A percentile compares a stretch with the other conserved stretches of the same genome.
Conservation (phyloP, 2,888 invertebrate genomes). For the Phalera bucephala region DNA sequence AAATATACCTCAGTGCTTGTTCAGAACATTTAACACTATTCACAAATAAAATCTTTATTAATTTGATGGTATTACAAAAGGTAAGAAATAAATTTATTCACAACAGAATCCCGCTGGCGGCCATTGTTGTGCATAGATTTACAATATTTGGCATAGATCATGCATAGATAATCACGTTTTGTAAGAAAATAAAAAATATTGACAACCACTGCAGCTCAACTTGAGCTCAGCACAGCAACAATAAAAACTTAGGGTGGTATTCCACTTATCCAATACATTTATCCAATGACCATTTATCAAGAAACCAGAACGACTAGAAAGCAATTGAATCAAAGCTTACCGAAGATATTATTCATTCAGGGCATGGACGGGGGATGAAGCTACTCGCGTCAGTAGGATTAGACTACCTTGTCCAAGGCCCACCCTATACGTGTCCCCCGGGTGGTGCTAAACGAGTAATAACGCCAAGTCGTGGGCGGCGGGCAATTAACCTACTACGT, state of each 20-base stretch:
- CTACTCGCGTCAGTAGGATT: slow-evolving; percentile 7
- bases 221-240: too few relatives aligned
- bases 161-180: too few relatives aligned
- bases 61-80: not conserved
- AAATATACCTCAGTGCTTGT: not conserved
- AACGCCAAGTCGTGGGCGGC: slow-evolving; percentile 10
- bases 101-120: slow-evolving; percentile 27
- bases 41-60: not conserved
- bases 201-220: too few relatives aligned
- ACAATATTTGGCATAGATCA: too few relatives aligned
- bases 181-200: too few relatives aligned
- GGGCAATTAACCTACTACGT: slow-evolving; percentile 4
- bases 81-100: slow-evolving; percentile 11
- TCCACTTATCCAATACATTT: too few relatives aligned
- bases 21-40: not conserved
- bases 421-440: slow-evolving; percentile 4
- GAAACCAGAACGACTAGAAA: too few relatives aligned
- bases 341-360: too few relatives aligned
- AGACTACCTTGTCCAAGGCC: slow-evolving; percentile 5
- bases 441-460: slow-evolving; percentile 5
- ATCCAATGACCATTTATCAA: too few relatives aligned
- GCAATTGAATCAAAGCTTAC: too few relatives aligned
- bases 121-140: too few relatives aligned
- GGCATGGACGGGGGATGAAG: slow-evolving; percentile 4
- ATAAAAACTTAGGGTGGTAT: too few relatives aligned